Conservation (phyloP, 2,888 invertebrate genomes). For the Lepidocyrtoides sp. region DNA sequence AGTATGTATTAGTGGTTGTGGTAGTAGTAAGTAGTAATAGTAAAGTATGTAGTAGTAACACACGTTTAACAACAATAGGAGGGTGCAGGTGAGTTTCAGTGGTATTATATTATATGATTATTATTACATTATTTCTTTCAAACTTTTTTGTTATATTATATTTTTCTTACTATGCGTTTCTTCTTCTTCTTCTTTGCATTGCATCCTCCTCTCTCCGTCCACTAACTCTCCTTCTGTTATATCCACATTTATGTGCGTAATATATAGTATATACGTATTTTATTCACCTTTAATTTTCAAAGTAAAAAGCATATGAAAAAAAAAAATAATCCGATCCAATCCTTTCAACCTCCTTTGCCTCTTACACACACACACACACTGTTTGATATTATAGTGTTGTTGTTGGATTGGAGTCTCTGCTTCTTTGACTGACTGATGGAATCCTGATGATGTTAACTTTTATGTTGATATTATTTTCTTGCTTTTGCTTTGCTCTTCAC, state of each 20-base stretch:
- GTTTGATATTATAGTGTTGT: conserved; percentile 6
- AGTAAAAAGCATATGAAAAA: conserved; percentile 30
- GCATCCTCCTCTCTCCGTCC: neutral
- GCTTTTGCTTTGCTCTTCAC: conserved; percentile 29
- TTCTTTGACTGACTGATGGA: conserved; percentile 73
- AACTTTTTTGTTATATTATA: conserved; percentile 11
- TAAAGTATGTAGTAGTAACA: neutral
- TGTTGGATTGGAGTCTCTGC: conserved; percentile 20
- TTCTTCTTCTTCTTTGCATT: neutral
- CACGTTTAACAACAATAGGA: conserved; percentile 49
- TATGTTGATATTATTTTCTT: conserved; percentile 47
- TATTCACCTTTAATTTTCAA: conserved; percentile 6
- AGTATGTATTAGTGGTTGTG: too few species aligned
- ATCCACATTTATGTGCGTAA: conserved; percentile 24
- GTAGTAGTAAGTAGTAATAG: too few species aligned
- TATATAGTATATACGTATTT: neutral
- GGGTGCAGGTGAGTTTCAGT: conserved; percentile 56
- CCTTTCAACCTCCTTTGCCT: conserved; percentile 69
- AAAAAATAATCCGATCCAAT: conserved; percentile 73
- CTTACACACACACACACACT: conserved; percentile 22
- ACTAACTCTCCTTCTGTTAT: conserved; percentile 3
- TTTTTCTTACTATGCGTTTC: conserved; percentile 10
- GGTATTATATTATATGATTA: conserved; percentile 19
- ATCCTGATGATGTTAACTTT: conserved; percentile 67
- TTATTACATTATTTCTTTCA: conserved; percentile 30